Evolutionary conservation across 1,140 invertebrate genomes (phyloP), one percentile per base, ranked within the genome.

Genomic region (Tenebrio molitor): DNA sequence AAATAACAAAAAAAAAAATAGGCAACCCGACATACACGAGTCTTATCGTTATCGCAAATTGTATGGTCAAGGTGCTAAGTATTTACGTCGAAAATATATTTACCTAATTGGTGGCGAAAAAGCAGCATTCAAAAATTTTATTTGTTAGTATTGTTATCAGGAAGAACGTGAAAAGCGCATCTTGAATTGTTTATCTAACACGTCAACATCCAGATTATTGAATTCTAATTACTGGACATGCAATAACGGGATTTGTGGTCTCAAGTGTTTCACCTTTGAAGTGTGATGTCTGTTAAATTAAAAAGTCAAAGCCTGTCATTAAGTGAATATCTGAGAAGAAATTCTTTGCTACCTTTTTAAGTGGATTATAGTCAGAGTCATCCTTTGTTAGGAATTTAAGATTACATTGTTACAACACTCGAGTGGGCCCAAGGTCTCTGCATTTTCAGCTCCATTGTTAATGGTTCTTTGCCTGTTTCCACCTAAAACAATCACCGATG

Each of bases 271-370:
- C 33, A 17, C 39, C 62, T 39, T 5, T 63, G 14, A 34, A 34
- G 44, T 68, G 25, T 46, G 65, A 68, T 68, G 41, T 42, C 44
- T 68, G 39, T 33, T 68, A 73, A 72, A 66, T 65, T 72, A 69
- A 72, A 69, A 65, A 76, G 44, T 72, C 70, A 69, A 73, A 66
- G 66, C 50, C 65, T 76, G 75, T 74, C 75, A 76, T 74, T 76
- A 76, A 74, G 69, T 64, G 72, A 58, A 73, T 76, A 72, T 74
- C 53, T 73, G 19, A 68, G 69, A 74, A 69, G 46, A 42, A 76
- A 69, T 63, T 76, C 73, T 68, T 46, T 70, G 74, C 74, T 77
- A 78, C 77, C 77, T 79, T 76, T 79, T 77, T 79, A 79, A 79
- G 78, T 79, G 78, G 78, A 79, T 79, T 79, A 79, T 53, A 69